A percentile compares a stretch with the other conserved stretches of the same genome.
phyloP scores from a whole-genome alignment of 2,888 invertebrate species.

The Amphipyra berbera region DNA sequence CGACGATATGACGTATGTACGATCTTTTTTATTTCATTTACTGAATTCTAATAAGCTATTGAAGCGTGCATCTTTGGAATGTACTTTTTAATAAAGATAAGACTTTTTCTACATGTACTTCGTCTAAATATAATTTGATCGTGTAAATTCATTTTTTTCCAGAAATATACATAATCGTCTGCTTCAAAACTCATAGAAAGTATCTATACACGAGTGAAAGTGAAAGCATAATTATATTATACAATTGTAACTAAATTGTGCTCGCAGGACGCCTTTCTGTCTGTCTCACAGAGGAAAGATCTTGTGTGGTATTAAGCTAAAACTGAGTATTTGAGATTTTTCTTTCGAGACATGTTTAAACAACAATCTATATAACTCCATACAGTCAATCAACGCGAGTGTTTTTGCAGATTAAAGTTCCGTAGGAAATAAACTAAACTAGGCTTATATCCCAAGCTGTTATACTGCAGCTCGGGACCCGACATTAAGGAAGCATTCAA shows the following conservation, averaged over 20 bases:
- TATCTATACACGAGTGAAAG: constrained; percentile 24
- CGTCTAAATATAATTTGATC: no score
- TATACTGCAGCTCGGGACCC: constrained; percentile 1
- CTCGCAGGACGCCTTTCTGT: constrained; percentile 46
- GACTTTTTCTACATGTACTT: background rate
- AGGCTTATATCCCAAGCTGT: background rate
- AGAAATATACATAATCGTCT: constrained; percentile 5
- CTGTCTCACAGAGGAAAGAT: constrained; percentile 34
- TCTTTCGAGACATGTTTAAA: constrained; percentile 2
- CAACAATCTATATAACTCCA: constrained; percentile 14
- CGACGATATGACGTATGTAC: background rate
- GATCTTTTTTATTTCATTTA: constrained; percentile 5
- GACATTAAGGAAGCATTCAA: no score
- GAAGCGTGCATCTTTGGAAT: constrained; percentile 34
- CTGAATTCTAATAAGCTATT: constrained; percentile 29
- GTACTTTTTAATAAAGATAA: constrained; percentile 11
- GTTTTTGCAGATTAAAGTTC: background rate
- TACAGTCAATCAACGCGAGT: background rate
- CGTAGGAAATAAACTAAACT: background rate
- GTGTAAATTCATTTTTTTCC: background rate
- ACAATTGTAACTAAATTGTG: constrained; percentile 71
- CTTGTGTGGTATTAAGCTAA: constrained; percentile 11
- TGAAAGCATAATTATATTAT: constrained; percentile 50
- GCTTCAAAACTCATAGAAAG: constrained; percentile 33
- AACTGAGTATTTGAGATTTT: constrained; percentile 48